These are phyloP conservation scores for Ostrea edulis DNA, from an alignment of 1,140 invertebrate genomes.

Conservation along the genomic window DNA sequence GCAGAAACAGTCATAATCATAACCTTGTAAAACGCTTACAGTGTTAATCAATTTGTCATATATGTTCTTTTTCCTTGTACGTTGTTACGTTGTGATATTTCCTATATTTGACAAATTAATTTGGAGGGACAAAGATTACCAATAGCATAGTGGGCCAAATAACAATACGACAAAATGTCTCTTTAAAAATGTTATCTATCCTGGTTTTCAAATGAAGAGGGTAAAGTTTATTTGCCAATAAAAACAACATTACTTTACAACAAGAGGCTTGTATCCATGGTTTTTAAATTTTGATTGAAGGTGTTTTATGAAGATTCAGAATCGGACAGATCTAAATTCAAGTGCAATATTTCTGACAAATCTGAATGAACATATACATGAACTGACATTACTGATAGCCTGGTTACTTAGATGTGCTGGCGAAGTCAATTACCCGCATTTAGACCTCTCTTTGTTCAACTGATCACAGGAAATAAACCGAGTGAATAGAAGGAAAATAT, in stretches of 20 bases:
- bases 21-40: background rate
- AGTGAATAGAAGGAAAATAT: conserved; percentile 30
- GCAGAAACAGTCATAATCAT: background rate
- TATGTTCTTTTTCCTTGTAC: conserved; percentile 14
- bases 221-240: background rate
- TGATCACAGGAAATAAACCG: conserved; percentile 26
- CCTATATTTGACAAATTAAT: background rate
- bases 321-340: background rate
- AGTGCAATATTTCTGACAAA: background rate
- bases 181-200: conserved; percentile 18
- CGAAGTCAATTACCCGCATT: background rate
- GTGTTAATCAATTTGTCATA: conserved; percentile 11
- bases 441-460: background rate
- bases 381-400: background rate
- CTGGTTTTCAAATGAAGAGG: background rate
- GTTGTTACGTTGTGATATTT: background rate
- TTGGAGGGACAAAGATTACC: background rate
- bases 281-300: background rate
- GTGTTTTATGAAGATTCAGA: background rate
- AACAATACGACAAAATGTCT: background rate
- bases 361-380: background rate
- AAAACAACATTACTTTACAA: conserved; percentile 7
- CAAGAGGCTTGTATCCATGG: background rate
- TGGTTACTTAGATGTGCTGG: background rate
- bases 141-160: conserved; percentile 1